Conservation (phyloP, 1,140 invertebrate genomes). For the Drosophila repleta region DNA sequence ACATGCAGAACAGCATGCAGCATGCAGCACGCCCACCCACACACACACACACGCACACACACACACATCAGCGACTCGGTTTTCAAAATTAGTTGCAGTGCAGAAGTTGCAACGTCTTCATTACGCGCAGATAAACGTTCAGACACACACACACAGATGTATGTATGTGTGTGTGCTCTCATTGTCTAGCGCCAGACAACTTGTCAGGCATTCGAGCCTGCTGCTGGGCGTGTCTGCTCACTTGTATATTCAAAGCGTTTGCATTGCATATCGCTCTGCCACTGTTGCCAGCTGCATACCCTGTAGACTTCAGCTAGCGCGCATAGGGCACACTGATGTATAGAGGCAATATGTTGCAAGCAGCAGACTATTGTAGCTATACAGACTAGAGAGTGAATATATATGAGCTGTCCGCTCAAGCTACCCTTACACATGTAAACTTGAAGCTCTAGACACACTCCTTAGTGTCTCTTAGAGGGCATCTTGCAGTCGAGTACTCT, state of each 20-base stretch:
- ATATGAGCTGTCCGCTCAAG: too few species aligned
- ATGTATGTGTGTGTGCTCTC: constrained; percentile 1
- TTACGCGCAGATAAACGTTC: constrained; percentile 62
- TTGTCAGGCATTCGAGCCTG: constrained; percentile 25
- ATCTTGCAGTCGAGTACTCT: neutral
- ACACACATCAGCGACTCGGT: constrained; percentile 38
- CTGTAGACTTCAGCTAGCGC: neutral
- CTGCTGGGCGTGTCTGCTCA: constrained; percentile 16
- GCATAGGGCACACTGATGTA: neutral
- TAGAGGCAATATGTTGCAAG: too few species aligned
- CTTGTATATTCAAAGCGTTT: constrained; percentile 7
- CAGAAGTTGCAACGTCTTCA: constrained; percentile 73
- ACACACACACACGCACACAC: constrained; percentile 8
- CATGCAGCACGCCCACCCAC: neutral
- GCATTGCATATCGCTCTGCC: neutral
- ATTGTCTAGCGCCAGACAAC: constrained; percentile 30
- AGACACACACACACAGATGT: constrained; percentile 21
- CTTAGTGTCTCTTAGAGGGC: too few species aligned
- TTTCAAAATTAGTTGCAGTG: constrained; percentile 72
- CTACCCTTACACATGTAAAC: too few species aligned
- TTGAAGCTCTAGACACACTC: too few species aligned
- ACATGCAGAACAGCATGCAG: neutral
- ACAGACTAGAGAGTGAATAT: too few species aligned
- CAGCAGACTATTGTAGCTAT: too few species aligned
- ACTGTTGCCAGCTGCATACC: neutral